A percentile compares a stretch with the other conserved stretches of the same genome.
phyloP scores from a whole-genome alignment of 2,113 vertebrate species.

The Podarcis cretensis region DNA sequence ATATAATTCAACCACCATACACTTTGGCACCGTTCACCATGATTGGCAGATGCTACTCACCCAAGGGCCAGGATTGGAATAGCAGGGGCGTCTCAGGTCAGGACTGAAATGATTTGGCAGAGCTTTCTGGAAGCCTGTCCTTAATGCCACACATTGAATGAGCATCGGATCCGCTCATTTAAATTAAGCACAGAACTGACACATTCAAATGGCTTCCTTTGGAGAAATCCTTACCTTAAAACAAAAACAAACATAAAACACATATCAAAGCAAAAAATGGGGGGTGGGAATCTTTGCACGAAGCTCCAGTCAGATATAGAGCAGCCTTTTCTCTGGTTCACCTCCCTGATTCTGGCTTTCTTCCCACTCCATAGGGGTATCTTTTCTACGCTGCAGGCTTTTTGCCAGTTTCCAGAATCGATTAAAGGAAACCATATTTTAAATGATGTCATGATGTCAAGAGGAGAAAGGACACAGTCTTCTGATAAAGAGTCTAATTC shows the following conservation, averaged over 20 bases:
- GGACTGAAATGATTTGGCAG: not conserved
- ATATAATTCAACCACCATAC: not conserved
- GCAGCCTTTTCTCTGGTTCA: not conserved
- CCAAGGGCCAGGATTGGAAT: not conserved
- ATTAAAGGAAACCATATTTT: slow-evolving; percentile 12
- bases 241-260: not conserved
- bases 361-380: not conserved
- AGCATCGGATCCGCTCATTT: not conserved
- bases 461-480: not conserved
- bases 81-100: not conserved
- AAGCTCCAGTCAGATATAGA: not conserved
- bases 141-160: not conserved
- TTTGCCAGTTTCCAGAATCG: not conserved
- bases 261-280: not conserved
- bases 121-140: not conserved
- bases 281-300: not conserved
- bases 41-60: not conserved
- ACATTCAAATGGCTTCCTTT: not conserved
- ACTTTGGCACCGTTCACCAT: not conserved
- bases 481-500: not conserved
- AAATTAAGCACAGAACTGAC: not conserved
- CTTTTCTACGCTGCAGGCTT: not conserved
- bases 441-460: not conserved
- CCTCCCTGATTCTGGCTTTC: not conserved
- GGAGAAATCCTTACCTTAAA: not conserved